These are phyloP conservation scores for Phyllostomus discolor DNA, from an alignment of 2,113 vertebrate genomes.

Conservation along the genomic window DNA sequence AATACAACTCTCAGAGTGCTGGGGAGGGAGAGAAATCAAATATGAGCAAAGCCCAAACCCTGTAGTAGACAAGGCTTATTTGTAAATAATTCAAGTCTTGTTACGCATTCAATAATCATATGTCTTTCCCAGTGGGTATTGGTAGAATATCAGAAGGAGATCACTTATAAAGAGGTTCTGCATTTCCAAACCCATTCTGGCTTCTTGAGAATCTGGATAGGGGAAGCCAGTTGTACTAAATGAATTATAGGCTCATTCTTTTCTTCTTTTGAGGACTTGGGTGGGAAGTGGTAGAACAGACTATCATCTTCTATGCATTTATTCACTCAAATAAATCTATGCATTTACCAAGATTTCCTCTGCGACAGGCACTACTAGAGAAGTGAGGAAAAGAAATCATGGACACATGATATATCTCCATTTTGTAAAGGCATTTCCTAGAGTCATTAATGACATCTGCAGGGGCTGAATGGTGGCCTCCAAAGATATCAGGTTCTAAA, in stretches of 20 bases:
- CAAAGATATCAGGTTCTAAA: not conserved
- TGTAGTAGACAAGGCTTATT: not conserved
- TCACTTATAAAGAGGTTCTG: not conserved
- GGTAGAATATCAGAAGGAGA: not conserved
- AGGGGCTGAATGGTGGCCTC: not conserved
- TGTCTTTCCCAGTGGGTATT: not conserved
- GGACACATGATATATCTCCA: not conserved
- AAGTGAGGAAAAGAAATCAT: not conserved
- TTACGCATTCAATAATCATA: not conserved
- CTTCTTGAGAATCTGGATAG: not conserved
- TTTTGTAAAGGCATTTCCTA: constrained; percentile 15
- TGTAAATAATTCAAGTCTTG: not conserved
- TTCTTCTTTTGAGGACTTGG: not conserved
- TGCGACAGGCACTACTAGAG: not conserved
- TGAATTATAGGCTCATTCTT: not conserved
- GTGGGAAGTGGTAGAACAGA: not conserved
- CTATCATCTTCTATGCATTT: not conserved
- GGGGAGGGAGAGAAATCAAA: not conserved
- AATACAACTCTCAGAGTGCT: not conserved
- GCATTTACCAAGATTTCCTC: not conserved
- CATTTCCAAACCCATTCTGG: not conserved
- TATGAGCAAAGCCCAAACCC: not conserved
- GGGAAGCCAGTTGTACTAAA: not conserved
- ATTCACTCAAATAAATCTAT: not conserved
- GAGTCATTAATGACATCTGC: not conserved